These are phyloP conservation scores for Bos javanicus DNA, from an alignment of 2,113 vertebrate genomes.

Conservation along the genomic window DNA sequence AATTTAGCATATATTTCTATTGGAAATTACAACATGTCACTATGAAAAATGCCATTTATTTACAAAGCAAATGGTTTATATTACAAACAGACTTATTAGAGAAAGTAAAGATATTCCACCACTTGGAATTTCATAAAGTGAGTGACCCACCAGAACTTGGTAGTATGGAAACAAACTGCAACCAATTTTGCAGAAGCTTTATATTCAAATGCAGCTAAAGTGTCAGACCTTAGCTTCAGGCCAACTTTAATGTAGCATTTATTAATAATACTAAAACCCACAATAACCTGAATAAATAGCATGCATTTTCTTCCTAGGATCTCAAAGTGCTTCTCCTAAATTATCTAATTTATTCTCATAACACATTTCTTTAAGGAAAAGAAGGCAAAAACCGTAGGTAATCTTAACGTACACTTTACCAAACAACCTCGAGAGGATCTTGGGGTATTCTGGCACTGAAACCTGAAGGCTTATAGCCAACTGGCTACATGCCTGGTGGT, in stretches of 20 bases:
- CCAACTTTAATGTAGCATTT: background rate
- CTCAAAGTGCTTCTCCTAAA: constrained; percentile 22
- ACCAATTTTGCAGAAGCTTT: background rate
- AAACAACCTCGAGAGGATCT: background rate
- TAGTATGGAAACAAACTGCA: background rate
- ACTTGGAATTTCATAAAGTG: background rate
- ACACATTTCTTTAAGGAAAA: background rate
- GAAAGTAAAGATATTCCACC: background rate
- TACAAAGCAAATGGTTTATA: constrained; percentile 53
- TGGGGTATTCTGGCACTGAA: background rate
- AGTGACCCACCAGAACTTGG: background rate
- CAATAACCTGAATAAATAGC: background rate
- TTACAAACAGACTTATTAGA: constrained; percentile 31
- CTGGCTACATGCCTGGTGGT: background rate
- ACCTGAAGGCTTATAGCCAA: background rate
- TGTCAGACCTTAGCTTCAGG: background rate
- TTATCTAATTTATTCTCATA: constrained; percentile 36
- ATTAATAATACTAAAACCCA: background rate
- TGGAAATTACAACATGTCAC: constrained; percentile 44
- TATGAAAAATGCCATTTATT: constrained; percentile 55
- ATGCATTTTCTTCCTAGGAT: background rate
- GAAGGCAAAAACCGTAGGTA: background rate
- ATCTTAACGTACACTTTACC: background rate
- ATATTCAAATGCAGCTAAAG: background rate
- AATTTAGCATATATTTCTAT: constrained; percentile 50